Evolutionary conservation across 2,888 invertebrate genomes (phyloP), one percentile per base, ranked within the genome.

Genomic region (Dendrolimus houi): DNA sequence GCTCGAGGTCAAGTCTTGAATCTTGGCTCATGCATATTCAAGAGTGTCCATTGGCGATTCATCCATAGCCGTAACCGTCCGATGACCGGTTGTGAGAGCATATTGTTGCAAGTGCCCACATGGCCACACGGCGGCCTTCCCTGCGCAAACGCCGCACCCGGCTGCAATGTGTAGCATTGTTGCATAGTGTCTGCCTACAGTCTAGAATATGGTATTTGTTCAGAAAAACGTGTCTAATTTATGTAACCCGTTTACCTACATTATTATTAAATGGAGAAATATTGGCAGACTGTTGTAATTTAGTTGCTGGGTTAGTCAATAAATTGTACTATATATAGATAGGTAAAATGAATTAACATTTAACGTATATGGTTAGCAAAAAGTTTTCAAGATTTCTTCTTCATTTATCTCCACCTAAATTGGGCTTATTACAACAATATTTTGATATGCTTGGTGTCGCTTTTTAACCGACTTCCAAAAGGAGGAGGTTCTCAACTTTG

Each of bases 21-120:
- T 88, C 88, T 77, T 72, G 69, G 74, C 76, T 88, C 88, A 87
- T 89, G 90, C 88, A 88, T 89, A 89, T 89, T 89, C 90, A 89
- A 84, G 76, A 77, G 64, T 72, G 74, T 74, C 76, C 72, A 74
- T 67, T 79, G 77, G 77, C 81, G 84, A 79, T 75, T 85, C 88
- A 85, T 89, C 87, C 84, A 85, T 88, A 89, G 89, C 90, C 90
- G 90, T 84, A 47, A 85, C 71, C 71, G 70, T 86, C 87, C 71
- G 72, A 72, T 75, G 81, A 89, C 89, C 89, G 89, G 90, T 89
- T 88, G 80, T 81, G 67, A 73, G 74, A 73, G 72, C 75, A 78
- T 76, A 87, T 89, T 90, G 90, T 90, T 88, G 81, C 79, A 78
- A 71, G 69, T 74, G 75, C 71, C 77, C 79, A 77, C 69, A 78